Evolutionary conservation across 2,888 invertebrate species (phyloP).

Genomic region (Rhagonycha lutea): DNA sequence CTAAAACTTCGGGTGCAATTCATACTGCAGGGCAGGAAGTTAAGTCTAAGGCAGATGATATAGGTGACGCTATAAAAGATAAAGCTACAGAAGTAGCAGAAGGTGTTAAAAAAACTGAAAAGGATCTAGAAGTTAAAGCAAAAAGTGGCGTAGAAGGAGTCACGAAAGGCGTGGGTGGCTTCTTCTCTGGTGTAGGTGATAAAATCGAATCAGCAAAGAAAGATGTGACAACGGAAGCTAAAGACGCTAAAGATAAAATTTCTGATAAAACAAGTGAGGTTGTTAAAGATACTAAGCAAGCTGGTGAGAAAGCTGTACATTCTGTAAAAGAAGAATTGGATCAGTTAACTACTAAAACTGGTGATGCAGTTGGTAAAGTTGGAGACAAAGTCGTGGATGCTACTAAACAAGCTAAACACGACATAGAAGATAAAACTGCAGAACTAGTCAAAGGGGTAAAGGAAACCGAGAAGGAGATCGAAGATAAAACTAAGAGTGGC

Average conservation of each 20-base stretch:
- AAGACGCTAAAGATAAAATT: constrained; percentile 35
- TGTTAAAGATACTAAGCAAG: constrained; percentile 17
- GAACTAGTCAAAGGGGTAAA: constrained; percentile 28
- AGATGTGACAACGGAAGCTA: neutral
- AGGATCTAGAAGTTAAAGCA: constrained; percentile 35
- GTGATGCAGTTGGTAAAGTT: neutral
- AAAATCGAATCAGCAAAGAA: neutral
- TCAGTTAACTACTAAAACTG: neutral
- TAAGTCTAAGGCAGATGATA: constrained; percentile 1
- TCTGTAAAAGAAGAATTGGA: constrained; percentile 7
- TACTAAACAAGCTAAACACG: constrained; percentile 27
- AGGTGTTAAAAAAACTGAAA: neutral
- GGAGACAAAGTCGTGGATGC: neutral
- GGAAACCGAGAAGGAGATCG: neutral
- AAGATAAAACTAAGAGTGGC: neutral
- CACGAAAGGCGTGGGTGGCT: no score
- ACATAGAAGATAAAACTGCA: constrained; percentile 33
- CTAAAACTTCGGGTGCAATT: neutral
- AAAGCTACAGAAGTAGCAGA: neutral
- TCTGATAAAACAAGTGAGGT: constrained; percentile 39
- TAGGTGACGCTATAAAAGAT: constrained; percentile 20
- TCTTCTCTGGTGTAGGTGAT: no score
- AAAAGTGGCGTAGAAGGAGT: constrained; percentile 3
- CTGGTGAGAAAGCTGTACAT: neutral
- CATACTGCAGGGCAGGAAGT: constrained; percentile 12